Evolutionary conservation across 1,140 invertebrate species (phyloP), one percentile per base, ranked within the genome.

Genomic region (Neotoxoptera formosana): DNA sequence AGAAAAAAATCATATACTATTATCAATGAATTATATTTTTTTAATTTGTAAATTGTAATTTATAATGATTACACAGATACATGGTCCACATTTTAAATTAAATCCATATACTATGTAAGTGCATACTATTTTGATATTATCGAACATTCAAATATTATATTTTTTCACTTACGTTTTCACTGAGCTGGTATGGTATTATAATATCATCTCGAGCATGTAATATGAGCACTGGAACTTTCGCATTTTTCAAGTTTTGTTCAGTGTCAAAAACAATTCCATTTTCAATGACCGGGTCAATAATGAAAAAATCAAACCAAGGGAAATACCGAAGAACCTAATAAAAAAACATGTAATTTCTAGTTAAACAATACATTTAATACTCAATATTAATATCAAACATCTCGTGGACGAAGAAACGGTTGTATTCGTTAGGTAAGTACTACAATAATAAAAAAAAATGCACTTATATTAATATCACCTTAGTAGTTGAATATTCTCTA

Each of bases 161-260:
- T 14, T 41, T 60, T n/a, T 90, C 21, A 17, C 7, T 51, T 95
- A 97, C 96, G 96, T 97, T 97, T 95, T 96, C 95, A 23, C 97
- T 98, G 45, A 98, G 96, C 67, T 96, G 95, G 95, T 96, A 97
- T 60, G 98, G 98, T 91, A 99, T 96, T 56, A 99, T 96, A 23
- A 95, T 95, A 95, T 99, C 98, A 96, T 99, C 98, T 95, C 98
- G 96, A 1, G 98, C 98, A 95, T 99, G 98, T 53, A 99, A 95
- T 94, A 99, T 98, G 94, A 99, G 95, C 67, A 99, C 95, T 2
- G 98, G 97, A 94, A 97, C 96, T 34, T 96, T 96, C 30, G 98
- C 96, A 92, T 96, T 95, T 67, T 94, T 94, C 93, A 98, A 96
- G 95, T 97, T 96, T 90, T 96, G 95, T 94, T 98, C 97, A 91